phyloP scores from a whole-genome alignment of 2,797 vertebrate species.

The Betta splendens region DNA sequence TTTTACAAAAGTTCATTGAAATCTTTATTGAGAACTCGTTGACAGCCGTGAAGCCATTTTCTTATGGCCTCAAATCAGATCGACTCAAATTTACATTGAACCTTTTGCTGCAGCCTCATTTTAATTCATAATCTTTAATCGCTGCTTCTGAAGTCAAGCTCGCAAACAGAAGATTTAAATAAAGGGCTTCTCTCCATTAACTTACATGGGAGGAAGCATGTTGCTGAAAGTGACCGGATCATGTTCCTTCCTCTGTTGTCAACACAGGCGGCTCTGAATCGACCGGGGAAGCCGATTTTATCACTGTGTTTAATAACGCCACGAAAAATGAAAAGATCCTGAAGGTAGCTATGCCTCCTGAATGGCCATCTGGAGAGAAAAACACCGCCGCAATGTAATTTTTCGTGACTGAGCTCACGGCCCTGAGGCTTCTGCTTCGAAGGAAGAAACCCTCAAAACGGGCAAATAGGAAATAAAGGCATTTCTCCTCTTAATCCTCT shows the following conservation, averaged over 20 bases:
- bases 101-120: too few relatives aligned
- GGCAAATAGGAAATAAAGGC: constrained; percentile 78
- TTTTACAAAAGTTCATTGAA: not conserved
- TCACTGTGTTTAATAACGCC: constrained; percentile 79
- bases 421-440: constrained; percentile 57
- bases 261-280: constrained; percentile 63
- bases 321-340: constrained; percentile 81
- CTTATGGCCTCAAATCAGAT: too few relatives aligned
- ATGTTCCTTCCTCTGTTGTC: constrained; percentile 56
- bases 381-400: constrained; percentile 74
- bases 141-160: too few relatives aligned
- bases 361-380: constrained; percentile 76
- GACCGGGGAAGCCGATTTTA: constrained; percentile 62
- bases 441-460: constrained; percentile 46
- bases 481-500: constrained; percentile 68
- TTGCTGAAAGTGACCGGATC: constrained; percentile 28
- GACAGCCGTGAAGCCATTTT: too few relatives aligned
- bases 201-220: not conserved
- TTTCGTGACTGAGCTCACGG: constrained; percentile 63
- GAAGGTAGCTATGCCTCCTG: constrained; percentile 74
- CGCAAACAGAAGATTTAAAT: too few relatives aligned
- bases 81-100: too few relatives aligned
- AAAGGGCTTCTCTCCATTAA: too few relatives aligned
- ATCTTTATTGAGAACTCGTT: too few relatives aligned
- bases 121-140: too few relatives aligned